A percentile compares a stretch with the other conserved stretches of the same genome.
Conservation (phyloP, 2,888 invertebrate genomes). For the Oegoconia quadripuncta region DNA sequence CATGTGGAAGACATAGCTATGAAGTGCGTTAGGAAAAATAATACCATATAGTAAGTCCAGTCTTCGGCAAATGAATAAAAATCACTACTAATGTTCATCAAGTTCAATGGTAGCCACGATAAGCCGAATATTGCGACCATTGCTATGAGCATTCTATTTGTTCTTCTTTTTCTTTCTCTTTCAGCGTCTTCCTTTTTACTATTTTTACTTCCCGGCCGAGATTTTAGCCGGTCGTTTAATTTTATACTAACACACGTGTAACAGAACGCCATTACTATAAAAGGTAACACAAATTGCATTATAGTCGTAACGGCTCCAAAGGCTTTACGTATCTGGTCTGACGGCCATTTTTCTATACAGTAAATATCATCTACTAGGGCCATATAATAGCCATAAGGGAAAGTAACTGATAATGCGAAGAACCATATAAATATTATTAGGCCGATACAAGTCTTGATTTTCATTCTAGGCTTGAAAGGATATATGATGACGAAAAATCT, state of each 20-base stretch:
- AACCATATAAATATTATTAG: conserved; percentile 91
- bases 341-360: conserved; percentile 90
- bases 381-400: conserved; percentile 92
- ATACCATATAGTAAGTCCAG: conserved; percentile 86
- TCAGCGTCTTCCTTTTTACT: conserved; percentile 88
- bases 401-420: conserved; percentile 86
- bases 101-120: conserved; percentile 91
- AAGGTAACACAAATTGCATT: conserved; percentile 92
- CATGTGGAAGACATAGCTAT: conserved; percentile 96
- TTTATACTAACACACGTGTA: conserved; percentile 90
- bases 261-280: conserved; percentile 91
- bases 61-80: conserved; percentile 80
- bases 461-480: conserved; percentile 91
- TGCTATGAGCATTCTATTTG: conserved; percentile 93
- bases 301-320: conserved; percentile 89
- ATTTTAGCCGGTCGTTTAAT: conserved; percentile 85
- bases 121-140: conserved; percentile 94
- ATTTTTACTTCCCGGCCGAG: conserved; percentile 86
- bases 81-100: conserved; percentile 87
- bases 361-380: conserved; percentile 71
- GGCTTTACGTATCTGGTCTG: conserved; percentile 82
- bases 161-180: conserved; percentile 87
- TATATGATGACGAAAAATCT: conserved; percentile 94
- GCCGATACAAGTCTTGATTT: conserved; percentile 84
- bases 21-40: conserved; percentile 90